Evolutionary conservation across 2,888 invertebrate genomes (phyloP).

Genomic region (Agrotis puta): DNA sequence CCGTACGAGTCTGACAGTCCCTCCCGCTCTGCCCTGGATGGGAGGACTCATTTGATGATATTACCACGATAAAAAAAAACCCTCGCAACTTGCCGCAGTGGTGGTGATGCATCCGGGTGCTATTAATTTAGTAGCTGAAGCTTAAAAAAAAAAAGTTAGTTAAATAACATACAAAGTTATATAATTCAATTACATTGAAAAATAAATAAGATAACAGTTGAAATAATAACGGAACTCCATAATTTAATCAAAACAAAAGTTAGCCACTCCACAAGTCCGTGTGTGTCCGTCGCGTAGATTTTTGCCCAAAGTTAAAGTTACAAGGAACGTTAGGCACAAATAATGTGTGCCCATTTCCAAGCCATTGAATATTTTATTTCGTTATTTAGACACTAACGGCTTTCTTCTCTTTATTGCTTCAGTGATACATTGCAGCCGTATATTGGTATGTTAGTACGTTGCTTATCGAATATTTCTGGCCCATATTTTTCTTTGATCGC

Average conservation of each 20-base stretch:
- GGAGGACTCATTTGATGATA: too few relatives aligned
- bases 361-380: constrained; percentile 76
- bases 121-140: too few relatives aligned
- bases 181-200: too few relatives aligned
- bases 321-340: constrained; percentile 66
- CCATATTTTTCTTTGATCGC: constrained; percentile 58
- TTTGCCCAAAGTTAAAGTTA: constrained; percentile 69
- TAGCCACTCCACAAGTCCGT: constrained; percentile 5
- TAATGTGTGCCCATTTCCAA: constrained; percentile 70
- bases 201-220: not conserved
- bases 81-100: too few relatives aligned
- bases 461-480: constrained; percentile 55
- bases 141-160: too few relatives aligned
- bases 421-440: constrained; percentile 58
- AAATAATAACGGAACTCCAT: not conserved
- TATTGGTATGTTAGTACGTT: constrained; percentile 55
- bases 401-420: constrained; percentile 56
- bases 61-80: too few relatives aligned
- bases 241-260: not conserved
- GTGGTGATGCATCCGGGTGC: too few relatives aligned
- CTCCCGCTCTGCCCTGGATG: too few relatives aligned
- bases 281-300: constrained; percentile 47
- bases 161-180: too few relatives aligned
- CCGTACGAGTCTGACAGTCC: too few relatives aligned
- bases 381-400: constrained; percentile 68